Evolutionary conservation across 2,797 vertebrate genomes (phyloP), one percentile per base, ranked within the genome.

Genomic region (Urocyon cinereoargenteus): DNA sequence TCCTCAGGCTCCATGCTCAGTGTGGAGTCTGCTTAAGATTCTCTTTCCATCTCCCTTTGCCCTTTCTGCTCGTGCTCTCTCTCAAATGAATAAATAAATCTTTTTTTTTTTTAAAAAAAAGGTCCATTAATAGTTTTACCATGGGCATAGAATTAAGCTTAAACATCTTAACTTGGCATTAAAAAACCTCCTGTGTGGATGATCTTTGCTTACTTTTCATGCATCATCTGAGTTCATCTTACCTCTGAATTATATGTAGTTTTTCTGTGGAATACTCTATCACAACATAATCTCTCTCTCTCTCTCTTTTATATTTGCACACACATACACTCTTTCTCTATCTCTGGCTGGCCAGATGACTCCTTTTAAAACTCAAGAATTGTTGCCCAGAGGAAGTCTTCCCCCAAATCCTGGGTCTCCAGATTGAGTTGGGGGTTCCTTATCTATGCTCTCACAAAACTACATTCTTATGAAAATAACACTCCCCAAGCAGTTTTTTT

Each of bases 231-330:
- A 86, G 66, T 91, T 72, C 12, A 55, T 79, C n/a, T 55, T 55
- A 51, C 26, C 55, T 75, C 83, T 85, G 79, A 82, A 81, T 85
- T 91, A 14, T 16, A 34, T 7, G 1, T 16, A 16, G 5, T 78
- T 79, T 94, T 72, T 36, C 55, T 73, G 13, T 83, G 34, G 26
- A 87, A 15, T 66, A 9, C 12, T 82, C 16, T 6, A 79, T 11
- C 15, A 57, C 5, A 22, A 8, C 0, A n/a, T 13, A 34, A 13
- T 18, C 4, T 28, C 18, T 70, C 24, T 49, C n/a, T n/a, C 1
- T 73, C 3, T 84, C 2, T n/a, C 6, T 77, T 21, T 57, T 57
- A 49, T 16, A 28, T 7, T 68, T 11, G 14, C 13, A 18, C 8
- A 26, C 9, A 26, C 24, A 36, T n/a, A 53, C 57, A 28, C 34